Conservation (phyloP, 2,797 vertebrate species). For the Picus viridis region DNA sequence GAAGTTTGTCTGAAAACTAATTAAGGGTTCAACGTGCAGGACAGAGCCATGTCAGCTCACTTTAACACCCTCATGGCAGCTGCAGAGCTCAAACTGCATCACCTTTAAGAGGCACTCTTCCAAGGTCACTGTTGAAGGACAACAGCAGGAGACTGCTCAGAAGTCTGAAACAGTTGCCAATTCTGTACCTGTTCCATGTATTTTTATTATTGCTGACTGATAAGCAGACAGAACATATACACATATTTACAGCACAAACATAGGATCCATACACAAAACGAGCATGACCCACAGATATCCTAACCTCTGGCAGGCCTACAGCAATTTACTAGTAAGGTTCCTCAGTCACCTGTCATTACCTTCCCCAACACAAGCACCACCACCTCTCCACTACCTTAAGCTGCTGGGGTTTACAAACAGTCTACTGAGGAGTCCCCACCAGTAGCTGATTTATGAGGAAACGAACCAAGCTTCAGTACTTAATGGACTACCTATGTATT, state of each 20-base stretch:
- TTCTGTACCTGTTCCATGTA: neutral
- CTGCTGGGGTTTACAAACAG: neutral
- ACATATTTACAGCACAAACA: neutral
- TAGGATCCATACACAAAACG: neutral
- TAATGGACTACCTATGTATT: neutral
- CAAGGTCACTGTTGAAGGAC: neutral
- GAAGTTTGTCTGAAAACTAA: neutral
- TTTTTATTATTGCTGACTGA: neutral
- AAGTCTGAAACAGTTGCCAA: neutral
- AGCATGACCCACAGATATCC: neutral
- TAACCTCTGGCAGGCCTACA: neutral
- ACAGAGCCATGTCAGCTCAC: neutral
- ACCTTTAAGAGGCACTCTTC: constrained; percentile 11
- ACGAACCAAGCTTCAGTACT: neutral
- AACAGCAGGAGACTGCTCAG: neutral
- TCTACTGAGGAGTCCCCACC: neutral
- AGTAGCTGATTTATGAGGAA: neutral
- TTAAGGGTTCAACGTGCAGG: neutral
- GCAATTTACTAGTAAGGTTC: neutral
- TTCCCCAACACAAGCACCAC: neutral
- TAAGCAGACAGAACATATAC: neutral
- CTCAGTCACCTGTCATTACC: neutral
- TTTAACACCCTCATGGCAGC: constrained; percentile 22
- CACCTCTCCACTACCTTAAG: neutral
- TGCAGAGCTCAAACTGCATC: constrained; percentile 16